Conservation (phyloP, 2,113 vertebrate genomes). For the Poicephalus meyeri region DNA sequence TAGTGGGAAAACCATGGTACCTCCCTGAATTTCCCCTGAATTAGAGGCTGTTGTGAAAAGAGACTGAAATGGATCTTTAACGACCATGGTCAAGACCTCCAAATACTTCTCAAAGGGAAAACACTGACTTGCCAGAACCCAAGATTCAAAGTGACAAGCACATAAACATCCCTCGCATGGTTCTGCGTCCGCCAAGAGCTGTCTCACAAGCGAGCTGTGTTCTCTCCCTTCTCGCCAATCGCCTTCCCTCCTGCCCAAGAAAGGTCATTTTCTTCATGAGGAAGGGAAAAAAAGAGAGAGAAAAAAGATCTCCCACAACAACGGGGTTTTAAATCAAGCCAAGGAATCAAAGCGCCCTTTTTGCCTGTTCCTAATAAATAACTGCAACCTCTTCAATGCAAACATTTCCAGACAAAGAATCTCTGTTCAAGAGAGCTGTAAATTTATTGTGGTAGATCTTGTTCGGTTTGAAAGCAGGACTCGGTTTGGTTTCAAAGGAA, state of each 20-base stretch:
- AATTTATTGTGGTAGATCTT: background rate
- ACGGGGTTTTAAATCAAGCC: constrained; percentile 20
- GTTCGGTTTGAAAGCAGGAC: background rate
- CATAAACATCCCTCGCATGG: constrained; percentile 39
- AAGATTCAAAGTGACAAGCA: constrained; percentile 18
- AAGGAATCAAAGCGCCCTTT: constrained; percentile 14
- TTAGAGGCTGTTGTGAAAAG: background rate
- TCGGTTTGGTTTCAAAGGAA: background rate
- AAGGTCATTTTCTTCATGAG: constrained; percentile 58
- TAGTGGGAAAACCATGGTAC: fast-evolving
- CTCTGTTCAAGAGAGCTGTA: background rate
- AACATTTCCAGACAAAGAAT: constrained; percentile 24
- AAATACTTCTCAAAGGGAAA: constrained; percentile 45
- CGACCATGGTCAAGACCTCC: background rate
- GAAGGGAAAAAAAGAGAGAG: background rate
- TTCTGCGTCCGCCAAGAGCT: constrained; percentile 18
- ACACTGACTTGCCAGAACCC: constrained; percentile 12
- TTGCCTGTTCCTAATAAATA: constrained; percentile 42
- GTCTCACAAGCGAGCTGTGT: background rate
- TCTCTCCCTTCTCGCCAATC: background rate
- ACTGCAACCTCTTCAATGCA: constrained; percentile 9
- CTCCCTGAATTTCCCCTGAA: background rate
- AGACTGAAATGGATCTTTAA: constrained; percentile 3
- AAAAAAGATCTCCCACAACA: background rate
- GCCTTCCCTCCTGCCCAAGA: constrained; percentile 53